Conservation (phyloP, 2,888 invertebrate genomes). For the Tuta absoluta region DNA sequence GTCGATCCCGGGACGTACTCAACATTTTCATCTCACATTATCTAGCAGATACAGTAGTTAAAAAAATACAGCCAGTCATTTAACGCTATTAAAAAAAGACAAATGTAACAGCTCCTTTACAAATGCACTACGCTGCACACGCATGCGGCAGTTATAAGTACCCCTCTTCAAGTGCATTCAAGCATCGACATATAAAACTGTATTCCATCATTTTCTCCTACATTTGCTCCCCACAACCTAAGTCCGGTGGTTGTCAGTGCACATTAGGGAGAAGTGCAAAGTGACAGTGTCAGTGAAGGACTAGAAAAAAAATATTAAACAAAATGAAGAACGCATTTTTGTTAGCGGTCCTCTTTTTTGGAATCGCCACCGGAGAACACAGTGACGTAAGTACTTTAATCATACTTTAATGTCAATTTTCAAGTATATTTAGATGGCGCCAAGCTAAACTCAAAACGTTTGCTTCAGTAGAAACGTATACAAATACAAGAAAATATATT, state of each 20-base stretch:
- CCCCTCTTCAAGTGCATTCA: slow-evolving; percentile 64
- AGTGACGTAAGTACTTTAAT: slow-evolving; percentile 61
- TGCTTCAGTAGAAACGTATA: no score
- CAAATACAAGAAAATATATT: no score
- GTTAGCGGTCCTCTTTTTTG: slow-evolving; percentile 65
- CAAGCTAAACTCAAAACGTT: no score
- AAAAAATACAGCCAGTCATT: no score
- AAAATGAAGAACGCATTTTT: slow-evolving; percentile 65
- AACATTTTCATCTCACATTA: no score
- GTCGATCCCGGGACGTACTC: no score
- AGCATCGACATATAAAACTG: slow-evolving; percentile 68
- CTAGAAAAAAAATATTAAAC: slow-evolving; percentile 31
- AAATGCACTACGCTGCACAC: background rate
- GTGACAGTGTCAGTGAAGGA: slow-evolving; percentile 57
- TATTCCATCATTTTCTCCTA: slow-evolving; percentile 52
- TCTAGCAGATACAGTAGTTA: no score
- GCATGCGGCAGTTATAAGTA: background rate
- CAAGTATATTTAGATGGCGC: no score
- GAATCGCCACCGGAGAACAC: slow-evolving; percentile 67
- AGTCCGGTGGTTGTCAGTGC: slow-evolving; percentile 42
- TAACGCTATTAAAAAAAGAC: background rate
- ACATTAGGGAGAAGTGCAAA: slow-evolving; percentile 25
- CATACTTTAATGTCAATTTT: no score
- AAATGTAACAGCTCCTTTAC: background rate
- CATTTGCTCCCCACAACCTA: slow-evolving; percentile 61